Evolutionary conservation across 2,888 invertebrate species (phyloP).

Genomic region (Tinea semifulvella): DNA sequence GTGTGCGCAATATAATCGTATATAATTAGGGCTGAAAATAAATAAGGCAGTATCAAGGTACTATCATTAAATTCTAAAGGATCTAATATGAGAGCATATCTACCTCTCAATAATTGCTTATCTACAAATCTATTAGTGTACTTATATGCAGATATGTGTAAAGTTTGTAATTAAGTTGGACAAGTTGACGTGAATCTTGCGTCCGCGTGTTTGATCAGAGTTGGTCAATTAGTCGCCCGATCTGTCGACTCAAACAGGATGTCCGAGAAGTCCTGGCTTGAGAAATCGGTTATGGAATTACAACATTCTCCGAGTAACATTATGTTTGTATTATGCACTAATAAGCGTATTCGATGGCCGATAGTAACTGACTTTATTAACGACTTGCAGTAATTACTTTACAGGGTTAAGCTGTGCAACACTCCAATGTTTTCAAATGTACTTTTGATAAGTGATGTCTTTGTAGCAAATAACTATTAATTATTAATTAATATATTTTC

Average conservation of each 20-base stretch:
- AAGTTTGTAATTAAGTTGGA: conserved; percentile 8
- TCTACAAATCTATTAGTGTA: neutral
- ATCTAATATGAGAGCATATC: no score
- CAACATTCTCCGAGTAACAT: conserved; percentile 5
- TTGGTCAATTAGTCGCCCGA: conserved; percentile 9
- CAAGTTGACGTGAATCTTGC: conserved; percentile 10
- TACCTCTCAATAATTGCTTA: neutral
- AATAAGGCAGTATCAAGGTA: no score
- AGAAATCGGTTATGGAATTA: conserved; percentile 9
- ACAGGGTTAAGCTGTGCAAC: no score
- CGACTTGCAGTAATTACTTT: no score
- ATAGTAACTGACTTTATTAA: no score
- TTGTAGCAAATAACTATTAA: no score
- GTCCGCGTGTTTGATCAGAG: conserved; percentile 2
- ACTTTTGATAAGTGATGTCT: no score
- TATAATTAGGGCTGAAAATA: no score
- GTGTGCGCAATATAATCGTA: no score
- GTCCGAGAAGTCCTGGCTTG: conserved; percentile 6
- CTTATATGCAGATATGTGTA: neutral
- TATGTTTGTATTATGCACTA: neutral
- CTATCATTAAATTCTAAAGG: no score
- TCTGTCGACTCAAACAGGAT: conserved; percentile 5
- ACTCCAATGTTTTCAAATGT: no score
- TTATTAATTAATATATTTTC: no score
- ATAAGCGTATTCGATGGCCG: neutral